phyloP scores from a whole-genome alignment of 2,888 invertebrate genomes.

The Atrina japonica region DNA sequence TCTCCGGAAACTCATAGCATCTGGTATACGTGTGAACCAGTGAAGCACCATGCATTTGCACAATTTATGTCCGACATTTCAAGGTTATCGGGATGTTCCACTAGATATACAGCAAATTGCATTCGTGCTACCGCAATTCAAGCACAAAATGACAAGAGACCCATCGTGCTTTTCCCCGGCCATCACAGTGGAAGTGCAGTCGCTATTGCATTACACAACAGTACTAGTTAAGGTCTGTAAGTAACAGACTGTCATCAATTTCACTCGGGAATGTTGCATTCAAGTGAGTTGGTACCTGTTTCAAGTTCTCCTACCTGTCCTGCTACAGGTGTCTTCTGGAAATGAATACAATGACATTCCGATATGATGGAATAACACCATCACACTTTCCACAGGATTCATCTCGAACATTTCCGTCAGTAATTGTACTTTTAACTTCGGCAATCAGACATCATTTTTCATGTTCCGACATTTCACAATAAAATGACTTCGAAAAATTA shows the following conservation, averaged over 20 bases:
- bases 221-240: conserved; percentile 14
- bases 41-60: conserved; percentile 18
- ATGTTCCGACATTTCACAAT: too few species aligned
- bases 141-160: conserved; percentile 10
- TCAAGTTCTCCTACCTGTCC: too few species aligned
- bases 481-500: too few species aligned
- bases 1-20: not conserved
- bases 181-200: conserved; percentile 16
- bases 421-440: too few species aligned
- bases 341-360: too few species aligned
- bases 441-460: too few species aligned
- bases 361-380: too few species aligned
- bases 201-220: conserved; percentile 22
- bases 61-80: conserved; percentile 24
- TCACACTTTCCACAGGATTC: too few species aligned
- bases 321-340: too few species aligned
- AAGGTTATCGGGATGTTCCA: conserved; percentile 12
- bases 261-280: too few species aligned
- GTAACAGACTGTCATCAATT: not conserved
- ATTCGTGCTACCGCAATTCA: conserved; percentile 21
- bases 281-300: too few species aligned
- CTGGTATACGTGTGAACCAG: conserved; percentile 7
- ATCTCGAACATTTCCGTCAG: too few species aligned
- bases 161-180: conserved; percentile 12
- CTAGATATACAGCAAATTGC: conserved; percentile 28